These are phyloP conservation scores for Laodelphax striatellus DNA, from an alignment of 1,140 invertebrate genomes.

Conservation along the genomic window DNA sequence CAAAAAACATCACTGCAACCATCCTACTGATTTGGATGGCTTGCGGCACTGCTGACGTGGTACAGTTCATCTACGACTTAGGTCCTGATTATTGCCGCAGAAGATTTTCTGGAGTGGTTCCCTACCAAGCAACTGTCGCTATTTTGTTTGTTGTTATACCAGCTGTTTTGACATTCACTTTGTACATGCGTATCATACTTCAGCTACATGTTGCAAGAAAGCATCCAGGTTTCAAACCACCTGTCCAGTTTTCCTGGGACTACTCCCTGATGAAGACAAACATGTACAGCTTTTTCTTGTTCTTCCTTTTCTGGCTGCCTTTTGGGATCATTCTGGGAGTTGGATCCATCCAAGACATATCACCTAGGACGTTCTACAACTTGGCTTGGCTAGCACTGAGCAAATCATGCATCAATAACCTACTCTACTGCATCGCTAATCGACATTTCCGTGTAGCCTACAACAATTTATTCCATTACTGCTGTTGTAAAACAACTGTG, in stretches of 20 bases:
- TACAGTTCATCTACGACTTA: constrained; percentile 38
- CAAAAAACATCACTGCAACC: constrained; percentile 37
- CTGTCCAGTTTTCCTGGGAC: constrained; percentile 48
- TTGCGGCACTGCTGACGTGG: constrained; percentile 34
- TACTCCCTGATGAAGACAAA: constrained; percentile 50
- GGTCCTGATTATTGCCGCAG: constrained; percentile 53
- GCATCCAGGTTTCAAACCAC: constrained; percentile 46
- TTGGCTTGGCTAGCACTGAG: constrained; percentile 53
- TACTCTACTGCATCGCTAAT: constrained; percentile 52
- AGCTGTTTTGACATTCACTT: constrained; percentile 30
- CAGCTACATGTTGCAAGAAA: constrained; percentile 32
- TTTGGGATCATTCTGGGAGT: constrained; percentile 43
- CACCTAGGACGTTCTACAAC: constrained; percentile 44
- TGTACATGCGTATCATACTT: constrained; percentile 22
- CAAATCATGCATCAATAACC: constrained; percentile 54
- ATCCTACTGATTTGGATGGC: constrained; percentile 40
- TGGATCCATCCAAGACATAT: constrained; percentile 37
- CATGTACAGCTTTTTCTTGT: constrained; percentile 48
- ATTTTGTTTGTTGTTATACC: constrained; percentile 39
- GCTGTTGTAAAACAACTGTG: constrained; percentile 69
- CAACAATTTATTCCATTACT: constrained; percentile 66
- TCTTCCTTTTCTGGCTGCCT: constrained; percentile 54
- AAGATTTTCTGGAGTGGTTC: constrained; percentile 30
- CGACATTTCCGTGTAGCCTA: constrained; percentile 62
- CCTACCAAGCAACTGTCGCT: constrained; percentile 39